phyloP scores from a whole-genome alignment of 2,113 vertebrate species.

The Meriones unguiculatus region DNA sequence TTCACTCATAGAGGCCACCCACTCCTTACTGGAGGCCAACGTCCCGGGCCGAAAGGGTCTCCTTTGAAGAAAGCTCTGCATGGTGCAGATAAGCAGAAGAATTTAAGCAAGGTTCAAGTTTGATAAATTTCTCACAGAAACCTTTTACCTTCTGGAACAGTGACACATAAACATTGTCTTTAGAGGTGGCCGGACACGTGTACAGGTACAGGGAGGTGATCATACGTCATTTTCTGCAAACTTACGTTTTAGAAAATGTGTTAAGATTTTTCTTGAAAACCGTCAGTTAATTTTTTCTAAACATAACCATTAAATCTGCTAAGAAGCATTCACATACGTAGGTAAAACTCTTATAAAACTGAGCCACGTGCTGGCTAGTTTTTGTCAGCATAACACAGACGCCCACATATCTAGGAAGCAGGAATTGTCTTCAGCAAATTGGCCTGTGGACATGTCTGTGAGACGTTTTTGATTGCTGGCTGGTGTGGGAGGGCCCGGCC shows the following conservation, averaged over 20 bases:
- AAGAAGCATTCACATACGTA: slow-evolving; percentile 19
- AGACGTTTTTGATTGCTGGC: background rate
- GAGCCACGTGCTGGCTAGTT: background rate
- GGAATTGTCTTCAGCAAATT: background rate
- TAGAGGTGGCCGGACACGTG: background rate
- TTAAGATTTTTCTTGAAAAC: background rate
- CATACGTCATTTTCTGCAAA: background rate
- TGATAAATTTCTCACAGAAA: background rate
- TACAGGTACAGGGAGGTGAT: slow-evolving; percentile 16
- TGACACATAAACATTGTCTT: background rate
- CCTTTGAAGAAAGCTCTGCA: background rate
- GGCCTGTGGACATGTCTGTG: background rate
- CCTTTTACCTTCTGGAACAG: slow-evolving; percentile 29
- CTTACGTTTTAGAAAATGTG: background rate
- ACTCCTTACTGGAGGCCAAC: background rate
- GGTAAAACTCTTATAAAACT: background rate
- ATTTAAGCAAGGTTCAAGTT: slow-evolving; percentile 20
- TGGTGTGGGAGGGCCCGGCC: background rate
- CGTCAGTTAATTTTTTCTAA: slow-evolving; percentile 15
- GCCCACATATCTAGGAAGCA: background rate
- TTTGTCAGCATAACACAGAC: background rate
- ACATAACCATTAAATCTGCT: background rate
- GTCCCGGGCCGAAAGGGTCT: background rate
- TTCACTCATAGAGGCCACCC: background rate
- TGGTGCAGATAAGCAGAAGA: background rate